These are phyloP conservation scores for Dermolepida albohirtum DNA, from an alignment of 2,888 invertebrate genomes.

Conservation along the genomic window DNA sequence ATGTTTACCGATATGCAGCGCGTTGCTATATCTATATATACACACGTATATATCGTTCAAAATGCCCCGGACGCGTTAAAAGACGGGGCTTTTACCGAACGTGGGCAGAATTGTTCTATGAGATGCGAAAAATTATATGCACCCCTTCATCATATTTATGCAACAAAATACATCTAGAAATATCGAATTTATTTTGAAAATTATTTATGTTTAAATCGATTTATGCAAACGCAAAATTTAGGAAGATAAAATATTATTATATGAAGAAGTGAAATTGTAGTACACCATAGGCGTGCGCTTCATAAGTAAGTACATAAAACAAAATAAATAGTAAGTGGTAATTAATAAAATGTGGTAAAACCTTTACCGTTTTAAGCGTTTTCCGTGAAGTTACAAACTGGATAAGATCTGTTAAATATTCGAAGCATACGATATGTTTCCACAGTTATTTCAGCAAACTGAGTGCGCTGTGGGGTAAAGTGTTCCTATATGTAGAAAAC, in stretches of 20 bases:
- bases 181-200: slow-evolving; percentile 1
- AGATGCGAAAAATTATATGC: slow-evolving; percentile 28
- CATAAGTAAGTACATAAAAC: too few relatives aligned
- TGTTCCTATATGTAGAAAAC: too few relatives aligned
- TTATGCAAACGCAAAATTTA: background rate
- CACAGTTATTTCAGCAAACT: too few relatives aligned
- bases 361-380: too few relatives aligned
- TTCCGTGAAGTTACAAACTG: too few relatives aligned
- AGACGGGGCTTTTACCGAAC: slow-evolving; percentile 25
- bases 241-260: background rate
- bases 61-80: slow-evolving; percentile 24
- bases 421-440: too few relatives aligned
- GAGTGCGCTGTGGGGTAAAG: too few relatives aligned
- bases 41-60: slow-evolving; percentile 24
- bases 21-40: background rate
- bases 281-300: too few relatives aligned
- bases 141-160: slow-evolving; percentile 9
- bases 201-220: slow-evolving; percentile 2
- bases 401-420: too few relatives aligned
- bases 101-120: slow-evolving; percentile 29
- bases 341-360: too few relatives aligned
- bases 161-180: background rate
- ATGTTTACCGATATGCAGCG: slow-evolving; percentile 13
- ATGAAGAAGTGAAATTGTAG: too few relatives aligned
- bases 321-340: too few relatives aligned